A percentile compares a stretch with the other conserved stretches of the same genome.
phyloP scores from a whole-genome alignment of 1,140 invertebrate species.

The Drosophila gunungcola region DNA sequence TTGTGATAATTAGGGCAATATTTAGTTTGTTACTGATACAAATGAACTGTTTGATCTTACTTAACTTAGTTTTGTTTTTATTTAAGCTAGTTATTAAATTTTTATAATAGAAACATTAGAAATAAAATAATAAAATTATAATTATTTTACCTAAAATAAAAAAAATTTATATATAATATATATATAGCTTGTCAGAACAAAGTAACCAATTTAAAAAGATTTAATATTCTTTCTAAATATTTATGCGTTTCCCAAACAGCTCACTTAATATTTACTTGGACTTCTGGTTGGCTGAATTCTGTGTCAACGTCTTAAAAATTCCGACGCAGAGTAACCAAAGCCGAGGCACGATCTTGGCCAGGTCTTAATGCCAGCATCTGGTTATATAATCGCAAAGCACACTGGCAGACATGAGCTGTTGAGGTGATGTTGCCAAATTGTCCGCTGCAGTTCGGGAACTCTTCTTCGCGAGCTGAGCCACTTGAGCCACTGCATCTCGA shows the following conservation, averaged over 20 bases:
- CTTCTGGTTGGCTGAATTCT: conserved; percentile 31
- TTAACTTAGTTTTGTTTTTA: too few species aligned
- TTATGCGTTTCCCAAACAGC: neutral
- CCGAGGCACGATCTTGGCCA: conserved; percentile 38
- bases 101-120: too few species aligned
- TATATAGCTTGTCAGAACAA: too few species aligned
- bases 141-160: too few species aligned
- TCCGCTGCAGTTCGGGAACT: conserved; percentile 29
- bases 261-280: conserved; percentile 2
- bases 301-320: conserved; percentile 47
- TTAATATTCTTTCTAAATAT: neutral
- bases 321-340: conserved; percentile 27
- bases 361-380: conserved; percentile 67
- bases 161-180: too few species aligned
- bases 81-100: too few species aligned
- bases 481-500: conserved; percentile 21
- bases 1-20: too few species aligned
- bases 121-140: too few species aligned
- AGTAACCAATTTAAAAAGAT: neutral
- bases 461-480: conserved; percentile 55
- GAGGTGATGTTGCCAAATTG: conserved; percentile 59
- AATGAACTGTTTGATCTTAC: too few species aligned
- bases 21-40: too few species aligned
- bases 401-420: conserved; percentile 23
- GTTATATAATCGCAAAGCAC: conserved; percentile 61